A percentile compares a stretch with the other conserved stretches of the same genome.
phyloP scores from a whole-genome alignment of 2,888 invertebrate genomes.

The Mythimna albipuncta region DNA sequence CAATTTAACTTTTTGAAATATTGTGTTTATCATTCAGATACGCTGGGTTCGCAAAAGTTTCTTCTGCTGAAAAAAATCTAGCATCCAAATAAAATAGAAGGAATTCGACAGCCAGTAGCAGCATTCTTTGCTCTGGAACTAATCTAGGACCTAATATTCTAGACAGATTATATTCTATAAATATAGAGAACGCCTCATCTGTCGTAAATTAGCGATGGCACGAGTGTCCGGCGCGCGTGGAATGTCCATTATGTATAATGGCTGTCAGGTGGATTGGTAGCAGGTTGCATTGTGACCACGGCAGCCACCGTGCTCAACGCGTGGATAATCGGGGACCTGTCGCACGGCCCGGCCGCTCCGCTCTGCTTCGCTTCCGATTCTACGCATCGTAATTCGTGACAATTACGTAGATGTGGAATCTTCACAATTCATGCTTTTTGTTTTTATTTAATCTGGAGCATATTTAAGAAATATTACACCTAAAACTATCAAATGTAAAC shows the following conservation, averaged over 20 bases:
- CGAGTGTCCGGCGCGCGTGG: constrained; percentile 76
- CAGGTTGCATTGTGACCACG: constrained; percentile 59
- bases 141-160: constrained; percentile 26
- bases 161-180: constrained; percentile 40
- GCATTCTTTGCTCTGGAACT: constrained; percentile 9
- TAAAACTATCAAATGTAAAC: too few relatives aligned
- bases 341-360: constrained; percentile 82
- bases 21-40: not conserved
- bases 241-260: constrained; percentile 78
- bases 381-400: constrained; percentile 74
- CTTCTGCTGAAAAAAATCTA: not conserved
- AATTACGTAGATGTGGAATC: constrained; percentile 60
- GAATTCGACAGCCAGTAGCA: not conserved
- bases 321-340: constrained; percentile 88
- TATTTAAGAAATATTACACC: too few relatives aligned
- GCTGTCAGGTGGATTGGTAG: constrained; percentile 74
- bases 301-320: constrained; percentile 84
- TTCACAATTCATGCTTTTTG: constrained; percentile 35
- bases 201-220: constrained; percentile 73
- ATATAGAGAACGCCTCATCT: constrained; percentile 47
- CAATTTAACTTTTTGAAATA: not conserved
- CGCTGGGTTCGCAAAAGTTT: not conserved
- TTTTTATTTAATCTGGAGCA: constrained; percentile 20
- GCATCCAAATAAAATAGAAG: not conserved
- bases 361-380: constrained; percentile 69